Percentiles rank a stretch among this genome's conserved stretches.
Conservation (phyloP, 2,888 invertebrate species). For the Fragum whitleyi region DNA sequence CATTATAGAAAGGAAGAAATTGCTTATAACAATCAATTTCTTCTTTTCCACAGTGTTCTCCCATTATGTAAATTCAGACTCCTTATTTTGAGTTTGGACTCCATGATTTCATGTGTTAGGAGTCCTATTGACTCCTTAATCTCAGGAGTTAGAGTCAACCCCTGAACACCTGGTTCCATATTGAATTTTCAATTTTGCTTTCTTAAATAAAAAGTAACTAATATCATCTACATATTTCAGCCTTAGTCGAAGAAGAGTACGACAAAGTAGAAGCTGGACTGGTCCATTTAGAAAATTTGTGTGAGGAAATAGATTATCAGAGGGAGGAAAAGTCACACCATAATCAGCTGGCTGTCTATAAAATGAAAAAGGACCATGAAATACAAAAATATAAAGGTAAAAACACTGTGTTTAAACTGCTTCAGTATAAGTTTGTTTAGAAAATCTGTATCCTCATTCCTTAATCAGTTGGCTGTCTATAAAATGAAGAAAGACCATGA, state of each 20-base stretch:
- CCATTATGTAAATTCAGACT: too few species aligned
- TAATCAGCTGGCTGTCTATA: slow-evolving; percentile 73
- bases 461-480: slow-evolving; percentile 73
- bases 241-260: slow-evolving; percentile 73
- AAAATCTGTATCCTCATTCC: slow-evolving; percentile 73
- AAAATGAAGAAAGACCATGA: slow-evolving; percentile 74
- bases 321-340: slow-evolving; percentile 64
- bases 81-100: too few species aligned
- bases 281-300: slow-evolving; percentile 74
- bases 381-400: slow-evolving; percentile 74
- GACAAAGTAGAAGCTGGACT: slow-evolving; percentile 75
- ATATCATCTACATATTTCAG: slow-evolving; percentile 66
- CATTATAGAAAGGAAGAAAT: too few species aligned
- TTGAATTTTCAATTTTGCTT: too few species aligned
- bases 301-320: slow-evolving; percentile 75
- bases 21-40: too few species aligned
- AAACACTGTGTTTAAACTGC: too few species aligned
- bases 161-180: too few species aligned
- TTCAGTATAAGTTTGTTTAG: slow-evolving; percentile 67
- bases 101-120: too few species aligned
- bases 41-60: too few species aligned
- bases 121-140: too few species aligned
- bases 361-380: slow-evolving; percentile 73
- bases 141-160: too few species aligned
- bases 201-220: too few species aligned